Evolutionary conservation across 2,113 vertebrate genomes (phyloP).

Genomic region (Heterotilapia buettikoferi): DNA sequence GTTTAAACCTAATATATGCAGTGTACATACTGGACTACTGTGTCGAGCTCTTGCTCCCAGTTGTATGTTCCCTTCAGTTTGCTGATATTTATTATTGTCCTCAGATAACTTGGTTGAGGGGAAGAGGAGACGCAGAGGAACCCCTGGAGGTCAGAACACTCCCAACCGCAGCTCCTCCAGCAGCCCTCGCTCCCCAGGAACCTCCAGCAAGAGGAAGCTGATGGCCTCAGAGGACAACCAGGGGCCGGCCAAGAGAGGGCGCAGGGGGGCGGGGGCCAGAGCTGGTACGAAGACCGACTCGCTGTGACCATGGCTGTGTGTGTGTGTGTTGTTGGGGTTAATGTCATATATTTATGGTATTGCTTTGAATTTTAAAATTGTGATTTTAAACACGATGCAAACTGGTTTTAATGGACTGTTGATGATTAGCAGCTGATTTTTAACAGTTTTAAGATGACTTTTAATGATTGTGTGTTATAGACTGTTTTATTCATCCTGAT

Average conservation of each 20-base stretch:
- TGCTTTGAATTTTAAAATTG: neutral
- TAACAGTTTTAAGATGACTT: neutral
- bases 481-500: neutral
- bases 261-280: conserved; percentile 73
- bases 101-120: conserved; percentile 97
- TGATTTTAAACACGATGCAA: neutral
- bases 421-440: neutral
- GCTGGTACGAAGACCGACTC: conserved; percentile 69
- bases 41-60: neutral
- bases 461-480: neutral
- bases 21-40: neutral
- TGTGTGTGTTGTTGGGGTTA: neutral
- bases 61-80: neutral
- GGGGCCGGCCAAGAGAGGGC: conserved; percentile 86
- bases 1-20: neutral
- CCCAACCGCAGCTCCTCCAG: conserved; percentile 70
- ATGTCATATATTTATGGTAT: neutral
- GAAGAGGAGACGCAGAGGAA: conserved; percentile 84
- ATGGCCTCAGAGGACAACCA: conserved; percentile 72
- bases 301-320: neutral
- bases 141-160: conserved; percentile 57
- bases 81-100: neutral
- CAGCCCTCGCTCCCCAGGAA: conserved; percentile 65
- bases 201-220: conserved; percentile 87
- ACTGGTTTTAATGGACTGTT: neutral